Conservation (phyloP, 1,140 invertebrate species). For the Acromyrmex heyeri region DNA sequence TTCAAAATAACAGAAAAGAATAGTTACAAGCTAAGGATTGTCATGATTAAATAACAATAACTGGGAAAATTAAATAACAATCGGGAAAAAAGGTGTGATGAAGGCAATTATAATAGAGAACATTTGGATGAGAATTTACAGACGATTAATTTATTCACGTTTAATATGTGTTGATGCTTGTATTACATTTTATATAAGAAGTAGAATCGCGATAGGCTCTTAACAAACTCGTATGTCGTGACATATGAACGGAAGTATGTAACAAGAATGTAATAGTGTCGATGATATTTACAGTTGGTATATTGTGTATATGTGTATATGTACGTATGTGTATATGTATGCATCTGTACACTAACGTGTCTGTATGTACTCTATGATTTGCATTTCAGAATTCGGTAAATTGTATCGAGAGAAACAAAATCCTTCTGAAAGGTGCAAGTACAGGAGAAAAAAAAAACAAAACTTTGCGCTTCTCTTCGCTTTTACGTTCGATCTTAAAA, state of each 20-base stretch:
- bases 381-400: constrained; percentile 14
- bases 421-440: neutral
- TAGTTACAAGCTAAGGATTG: neutral
- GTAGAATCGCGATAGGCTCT: constrained; percentile 74
- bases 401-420: constrained; percentile 52
- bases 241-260: constrained; percentile 59
- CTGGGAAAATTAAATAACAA: too few relatives aligned
- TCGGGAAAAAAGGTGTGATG: neutral
- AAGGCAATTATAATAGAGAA: constrained; percentile 23
- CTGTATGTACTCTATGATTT: constrained; percentile 59
- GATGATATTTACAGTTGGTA: constrained; percentile 76
- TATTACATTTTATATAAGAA: constrained; percentile 77
- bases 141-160: constrained; percentile 80
- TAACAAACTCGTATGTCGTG: constrained; percentile 72
- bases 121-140: constrained; percentile 73
- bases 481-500: constrained; percentile 26
- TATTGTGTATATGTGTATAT: constrained; percentile 24
- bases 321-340: constrained; percentile 2
- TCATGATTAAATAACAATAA: neutral
- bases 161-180: constrained; percentile 71
- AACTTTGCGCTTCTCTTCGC: constrained; percentile 16
- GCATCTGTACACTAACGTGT: constrained; percentile 6
- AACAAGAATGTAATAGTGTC: constrained; percentile 60
- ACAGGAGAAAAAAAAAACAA: constrained; percentile 24
- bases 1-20: neutral